phyloP scores from a whole-genome alignment of 2,888 invertebrate genomes.

The Drosophila trichaetosa region DNA sequence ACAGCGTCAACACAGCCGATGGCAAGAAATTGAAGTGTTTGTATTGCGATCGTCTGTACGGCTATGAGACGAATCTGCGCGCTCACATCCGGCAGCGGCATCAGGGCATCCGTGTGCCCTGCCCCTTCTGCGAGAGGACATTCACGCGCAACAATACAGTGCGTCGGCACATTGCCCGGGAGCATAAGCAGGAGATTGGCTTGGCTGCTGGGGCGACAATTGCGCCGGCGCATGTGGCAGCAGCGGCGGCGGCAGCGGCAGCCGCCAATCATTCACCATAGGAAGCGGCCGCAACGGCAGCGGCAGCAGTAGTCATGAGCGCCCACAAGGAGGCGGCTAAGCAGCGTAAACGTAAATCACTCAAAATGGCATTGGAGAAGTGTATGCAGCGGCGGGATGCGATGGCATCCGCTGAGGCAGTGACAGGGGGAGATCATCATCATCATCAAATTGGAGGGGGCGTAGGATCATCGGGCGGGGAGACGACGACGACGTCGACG shows the following conservation, averaged over 20 bases:
- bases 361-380: constrained; percentile 83
- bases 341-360: constrained; percentile 83
- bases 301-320: constrained; percentile 84
- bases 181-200: constrained; percentile 90
- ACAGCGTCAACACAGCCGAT: constrained; percentile 93
- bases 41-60: constrained; percentile 96
- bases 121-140: constrained; percentile 95
- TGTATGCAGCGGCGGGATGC: constrained; percentile 83
- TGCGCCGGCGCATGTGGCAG: constrained; percentile 81
- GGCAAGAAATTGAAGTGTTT: constrained; percentile 96
- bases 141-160: constrained; percentile 97
- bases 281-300: constrained; percentile 84
- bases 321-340: constrained; percentile 82
- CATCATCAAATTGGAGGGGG: not conserved
- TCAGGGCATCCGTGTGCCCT: constrained; percentile 96
- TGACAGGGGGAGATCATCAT: constrained; percentile 25
- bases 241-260: constrained; percentile 82
- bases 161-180: constrained; percentile 94
- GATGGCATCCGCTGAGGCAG: constrained; percentile 60
- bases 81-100: constrained; percentile 96
- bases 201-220: constrained; percentile 80
- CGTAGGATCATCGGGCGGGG: constrained; percentile 2
- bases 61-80: constrained; percentile 96
- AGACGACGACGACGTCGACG: not conserved
- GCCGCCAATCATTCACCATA: constrained; percentile 85